phyloP scores from a whole-genome alignment of 2,888 invertebrate species.

The Cacoxenus indagator region DNA sequence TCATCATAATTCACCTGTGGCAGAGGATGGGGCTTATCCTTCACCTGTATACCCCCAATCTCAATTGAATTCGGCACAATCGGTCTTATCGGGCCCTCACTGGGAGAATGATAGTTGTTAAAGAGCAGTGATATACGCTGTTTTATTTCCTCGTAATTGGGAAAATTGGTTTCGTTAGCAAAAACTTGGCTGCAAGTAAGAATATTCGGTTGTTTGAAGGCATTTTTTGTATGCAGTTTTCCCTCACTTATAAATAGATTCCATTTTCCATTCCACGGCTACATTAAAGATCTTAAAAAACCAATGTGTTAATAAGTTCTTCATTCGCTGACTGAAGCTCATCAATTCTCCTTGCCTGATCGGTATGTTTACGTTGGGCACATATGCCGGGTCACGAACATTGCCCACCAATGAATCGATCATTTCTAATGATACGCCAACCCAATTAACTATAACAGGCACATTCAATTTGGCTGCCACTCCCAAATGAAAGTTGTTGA shows the following conservation, averaged over 20 bases:
- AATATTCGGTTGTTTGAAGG: neutral
- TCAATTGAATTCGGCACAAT: conserved; percentile 60
- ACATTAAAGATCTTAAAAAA: neutral
- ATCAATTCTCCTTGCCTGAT: neutral
- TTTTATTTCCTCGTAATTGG: conserved; percentile 47
- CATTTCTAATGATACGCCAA: conserved; percentile 38
- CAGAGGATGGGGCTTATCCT: conserved; percentile 57
- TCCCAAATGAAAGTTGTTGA: conserved; percentile 62
- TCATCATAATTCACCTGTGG: conserved; percentile 48
- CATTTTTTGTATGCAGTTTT: neutral
- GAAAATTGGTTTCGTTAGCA: conserved; percentile 40
- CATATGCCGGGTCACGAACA: conserved; percentile 58
- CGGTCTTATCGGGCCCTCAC: conserved; percentile 60
- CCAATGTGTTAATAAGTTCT: neutral
- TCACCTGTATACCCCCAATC: conserved; percentile 66
- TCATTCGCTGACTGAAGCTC: neutral
- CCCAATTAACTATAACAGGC: conserved; percentile 59
- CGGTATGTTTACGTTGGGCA: conserved; percentile 45
- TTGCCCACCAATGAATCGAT: conserved; percentile 52
- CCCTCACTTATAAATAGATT: neutral
- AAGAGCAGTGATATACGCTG: conserved; percentile 58
- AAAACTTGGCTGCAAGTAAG: conserved; percentile 33
- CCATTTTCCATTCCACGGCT: neutral
- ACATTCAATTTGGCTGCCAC: conserved; percentile 60
- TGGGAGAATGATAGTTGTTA: conserved; percentile 58